phyloP scores from a whole-genome alignment of 2,888 invertebrate species.

The Dolichopus griseipennis region DNA sequence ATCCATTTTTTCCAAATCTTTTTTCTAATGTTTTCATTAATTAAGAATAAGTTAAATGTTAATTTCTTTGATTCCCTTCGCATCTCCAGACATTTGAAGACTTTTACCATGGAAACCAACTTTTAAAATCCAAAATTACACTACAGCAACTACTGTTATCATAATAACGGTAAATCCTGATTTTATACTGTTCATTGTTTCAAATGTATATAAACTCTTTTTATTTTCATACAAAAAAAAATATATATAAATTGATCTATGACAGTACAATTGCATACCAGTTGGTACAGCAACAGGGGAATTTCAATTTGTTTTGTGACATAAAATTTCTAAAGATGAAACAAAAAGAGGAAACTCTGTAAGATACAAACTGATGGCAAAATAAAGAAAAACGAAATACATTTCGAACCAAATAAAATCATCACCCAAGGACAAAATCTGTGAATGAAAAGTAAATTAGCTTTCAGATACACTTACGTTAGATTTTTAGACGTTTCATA shows the following conservation, averaged over 20 bases:
- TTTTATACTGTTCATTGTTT: no score
- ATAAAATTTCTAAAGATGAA: background rate
- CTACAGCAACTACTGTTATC: no score
- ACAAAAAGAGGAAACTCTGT: background rate
- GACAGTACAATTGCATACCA: background rate
- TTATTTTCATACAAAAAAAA: background rate
- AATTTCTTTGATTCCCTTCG: no score
- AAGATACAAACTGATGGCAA: background rate
- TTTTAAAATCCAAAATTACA: no score
- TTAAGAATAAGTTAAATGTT: no score
- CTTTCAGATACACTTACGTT: background rate
- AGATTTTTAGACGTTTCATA: background rate
- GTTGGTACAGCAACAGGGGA: background rate
- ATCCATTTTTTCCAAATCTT: no score
- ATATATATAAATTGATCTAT: background rate
- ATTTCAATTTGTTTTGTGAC: background rate
- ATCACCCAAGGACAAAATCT: slow-evolving; percentile 4
- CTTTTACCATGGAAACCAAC: no score
- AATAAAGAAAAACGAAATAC: background rate
- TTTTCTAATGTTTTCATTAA: no score
- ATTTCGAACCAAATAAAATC: background rate
- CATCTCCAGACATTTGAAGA: no score
- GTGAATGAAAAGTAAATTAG: background rate
- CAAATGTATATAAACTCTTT: no score
- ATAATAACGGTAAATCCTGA: no score